Conservation (phyloP, 2,113 vertebrate genomes). For the Macroglossus sobrinus region DNA sequence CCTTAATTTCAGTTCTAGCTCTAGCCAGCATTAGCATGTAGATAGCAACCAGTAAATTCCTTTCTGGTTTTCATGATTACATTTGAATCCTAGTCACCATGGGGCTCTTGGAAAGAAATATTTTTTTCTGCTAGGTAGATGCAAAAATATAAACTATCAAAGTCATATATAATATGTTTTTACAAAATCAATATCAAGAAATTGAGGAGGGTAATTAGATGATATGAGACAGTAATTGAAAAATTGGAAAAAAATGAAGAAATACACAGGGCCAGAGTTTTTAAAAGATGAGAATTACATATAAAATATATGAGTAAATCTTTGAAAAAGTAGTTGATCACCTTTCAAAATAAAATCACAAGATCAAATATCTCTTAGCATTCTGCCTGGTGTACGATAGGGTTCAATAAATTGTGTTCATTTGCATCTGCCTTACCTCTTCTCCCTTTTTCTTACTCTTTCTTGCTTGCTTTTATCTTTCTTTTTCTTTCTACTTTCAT, state of each 20-base stretch:
- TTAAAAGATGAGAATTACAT: conserved; percentile 3
- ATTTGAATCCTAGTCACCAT: neutral
- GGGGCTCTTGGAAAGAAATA: neutral
- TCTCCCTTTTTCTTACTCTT: neutral
- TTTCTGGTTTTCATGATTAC: neutral
- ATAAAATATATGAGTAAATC: neutral
- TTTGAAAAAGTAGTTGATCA: conserved; percentile 25
- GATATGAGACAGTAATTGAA: neutral
- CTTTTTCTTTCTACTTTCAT: neutral
- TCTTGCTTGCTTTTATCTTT: neutral
- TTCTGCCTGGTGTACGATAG: neutral
- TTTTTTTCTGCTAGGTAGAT: neutral
- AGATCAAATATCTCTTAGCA: neutral
- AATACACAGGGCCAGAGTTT: neutral
- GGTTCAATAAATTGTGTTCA: neutral
- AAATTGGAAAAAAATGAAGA: conserved; percentile 22
- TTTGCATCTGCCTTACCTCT: neutral
- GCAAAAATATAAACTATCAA: conserved; percentile 15
- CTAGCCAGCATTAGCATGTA: neutral
- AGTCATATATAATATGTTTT: neutral
- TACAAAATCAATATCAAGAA: conserved; percentile 19
- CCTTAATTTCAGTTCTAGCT: neutral
- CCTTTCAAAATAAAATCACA: conserved; percentile 15
- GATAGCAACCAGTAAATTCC: neutral
- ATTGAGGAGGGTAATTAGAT: neutral